Evolutionary conservation across 2,113 vertebrate species (phyloP).

Genomic region (Equus quagga): DNA sequence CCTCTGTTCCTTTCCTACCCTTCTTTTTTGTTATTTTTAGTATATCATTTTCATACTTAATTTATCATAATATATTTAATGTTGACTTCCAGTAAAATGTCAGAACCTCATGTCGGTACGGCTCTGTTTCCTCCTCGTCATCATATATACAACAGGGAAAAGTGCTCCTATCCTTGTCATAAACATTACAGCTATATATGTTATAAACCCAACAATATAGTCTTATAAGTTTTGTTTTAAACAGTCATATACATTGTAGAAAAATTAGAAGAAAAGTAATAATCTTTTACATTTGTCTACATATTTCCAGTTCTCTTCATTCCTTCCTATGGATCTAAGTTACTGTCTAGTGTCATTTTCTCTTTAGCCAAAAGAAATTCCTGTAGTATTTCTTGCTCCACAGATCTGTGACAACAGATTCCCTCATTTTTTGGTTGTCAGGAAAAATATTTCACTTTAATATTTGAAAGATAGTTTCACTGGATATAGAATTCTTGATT

Average conservation of each 20-base stretch:
- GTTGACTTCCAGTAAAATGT: neutral
- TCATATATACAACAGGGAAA: no score
- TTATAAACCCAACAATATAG: neutral
- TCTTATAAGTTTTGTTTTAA: neutral
- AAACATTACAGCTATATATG: no score
- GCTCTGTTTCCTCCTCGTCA: neutral
- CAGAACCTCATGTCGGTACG: accelerated
- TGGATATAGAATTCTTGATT: neutral
- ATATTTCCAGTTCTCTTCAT: neutral
- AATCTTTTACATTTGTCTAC: neutral
- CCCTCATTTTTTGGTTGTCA: neutral
- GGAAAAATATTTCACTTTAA: neutral
- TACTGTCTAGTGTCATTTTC: neutral
- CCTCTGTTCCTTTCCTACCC: neutral
- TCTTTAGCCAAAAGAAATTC: neutral
- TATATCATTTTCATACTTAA: neutral
- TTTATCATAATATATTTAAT: neutral
- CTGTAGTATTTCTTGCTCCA: neutral
- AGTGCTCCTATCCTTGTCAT: neutral
- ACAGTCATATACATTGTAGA: neutral
- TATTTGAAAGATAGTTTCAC: neutral
- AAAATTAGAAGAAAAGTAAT: neutral
- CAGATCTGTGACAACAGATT: neutral
- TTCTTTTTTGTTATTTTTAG: neutral
- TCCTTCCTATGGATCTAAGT: neutral